Evolutionary conservation across 2,797 vertebrate genomes (phyloP), one percentile per base, ranked within the genome.

Genomic region (Onychomys arenicola): DNA sequence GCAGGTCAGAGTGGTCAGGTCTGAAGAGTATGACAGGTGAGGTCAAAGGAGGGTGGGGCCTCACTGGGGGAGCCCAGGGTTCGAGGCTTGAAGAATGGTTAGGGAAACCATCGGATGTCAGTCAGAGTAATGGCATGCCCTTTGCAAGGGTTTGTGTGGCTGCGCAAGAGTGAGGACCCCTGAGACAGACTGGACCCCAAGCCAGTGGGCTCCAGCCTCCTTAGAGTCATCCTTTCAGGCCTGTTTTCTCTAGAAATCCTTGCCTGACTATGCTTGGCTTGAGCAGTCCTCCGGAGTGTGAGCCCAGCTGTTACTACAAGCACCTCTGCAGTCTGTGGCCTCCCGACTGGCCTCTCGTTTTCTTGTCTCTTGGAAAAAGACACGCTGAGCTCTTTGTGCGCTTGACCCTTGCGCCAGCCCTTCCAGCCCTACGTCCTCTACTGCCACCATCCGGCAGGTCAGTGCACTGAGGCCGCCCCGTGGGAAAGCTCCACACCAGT

Each of bases 101-200:
- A 10, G 0, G 17, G 46, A 25, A 78, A 34, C 61, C 46, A 0
- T 5, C 5, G 0, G 2, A 2, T 1, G 40, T 4, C 0, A 0
- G 0, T 1, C 13, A 5, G 46, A 61, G 13, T 52, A 25, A 5
- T 7, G 55, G 16, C 63, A 8, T 52, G 29, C 4, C 0, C n/a
- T 27, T 17, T 0, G 1, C 32, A 61, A 23, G 80, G 17, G 11
- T 46, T 1, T 0, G 25, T 40, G 59, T 34, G 77, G 32, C 87
- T 0, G 0, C 69, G 27, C 52, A 29, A 0, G n/a, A 0, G 1
- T 49, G 52, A 23, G 37, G 25, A 0, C 67, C 67, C 0, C 12
- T 1, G 32, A 11, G 1, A 6, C 0, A 4, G 43, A 69, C 59
- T 65, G 14, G 17, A 76, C 73, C 12, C 13, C 16, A 4, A 0